These are phyloP conservation scores for Rhinogobio ventralis DNA, from an alignment of 2,797 vertebrate species.

Conservation along the genomic window DNA sequence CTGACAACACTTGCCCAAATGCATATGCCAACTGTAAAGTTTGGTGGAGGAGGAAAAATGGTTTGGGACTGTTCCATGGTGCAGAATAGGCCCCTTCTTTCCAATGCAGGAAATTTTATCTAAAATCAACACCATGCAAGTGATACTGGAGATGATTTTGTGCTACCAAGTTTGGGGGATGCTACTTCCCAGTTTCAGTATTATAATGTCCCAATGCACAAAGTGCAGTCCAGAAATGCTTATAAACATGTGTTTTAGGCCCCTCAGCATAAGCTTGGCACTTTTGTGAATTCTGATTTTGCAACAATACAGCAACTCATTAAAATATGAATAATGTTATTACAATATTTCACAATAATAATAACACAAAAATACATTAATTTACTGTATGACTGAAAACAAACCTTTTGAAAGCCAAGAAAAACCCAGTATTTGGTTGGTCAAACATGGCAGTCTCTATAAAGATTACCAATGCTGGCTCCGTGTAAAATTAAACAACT, in stretches of 20 bases:
- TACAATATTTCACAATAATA: neutral
- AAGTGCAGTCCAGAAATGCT: neutral
- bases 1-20: slow-evolving; percentile 13
- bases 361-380: neutral
- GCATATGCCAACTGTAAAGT: neutral
- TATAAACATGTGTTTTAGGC: neutral
- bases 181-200: neutral
- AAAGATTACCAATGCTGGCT: neutral
- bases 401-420: no score
- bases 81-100: neutral
- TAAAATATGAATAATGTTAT: neutral
- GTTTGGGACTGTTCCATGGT: neutral
- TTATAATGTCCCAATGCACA: slow-evolving; percentile 2
- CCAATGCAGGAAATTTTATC: neutral
- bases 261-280: neutral
- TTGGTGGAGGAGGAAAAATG: slow-evolving; percentile 2
- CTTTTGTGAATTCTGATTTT: neutral
- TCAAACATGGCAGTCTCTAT: neutral
- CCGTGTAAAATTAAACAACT: neutral
- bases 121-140: slow-evolving; percentile 1
- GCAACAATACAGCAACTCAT: neutral
- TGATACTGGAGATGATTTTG: neutral
- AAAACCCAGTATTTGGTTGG: neutral
- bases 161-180: no score
- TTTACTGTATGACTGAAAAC: neutral